Evolutionary conservation across 2,113 vertebrate genomes (phyloP).

Genomic region (Dryoscopus gambensis): DNA sequence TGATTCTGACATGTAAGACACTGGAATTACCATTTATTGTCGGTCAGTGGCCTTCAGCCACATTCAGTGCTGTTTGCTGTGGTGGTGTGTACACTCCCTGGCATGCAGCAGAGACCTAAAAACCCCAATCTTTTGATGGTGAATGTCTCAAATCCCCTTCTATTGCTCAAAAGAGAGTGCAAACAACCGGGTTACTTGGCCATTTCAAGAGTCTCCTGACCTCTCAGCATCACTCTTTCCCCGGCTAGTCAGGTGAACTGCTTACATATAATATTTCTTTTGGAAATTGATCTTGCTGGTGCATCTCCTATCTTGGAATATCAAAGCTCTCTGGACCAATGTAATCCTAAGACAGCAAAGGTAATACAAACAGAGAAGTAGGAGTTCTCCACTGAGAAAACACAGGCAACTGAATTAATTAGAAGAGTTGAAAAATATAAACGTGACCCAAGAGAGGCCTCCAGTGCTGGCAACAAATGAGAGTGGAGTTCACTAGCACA

Average conservation of each 20-base stretch:
- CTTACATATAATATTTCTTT: neutral
- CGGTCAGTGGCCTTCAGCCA: neutral
- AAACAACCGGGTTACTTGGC: neutral
- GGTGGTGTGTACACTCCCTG: neutral
- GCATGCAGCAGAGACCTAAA: neutral
- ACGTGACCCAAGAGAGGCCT: conserved; percentile 8
- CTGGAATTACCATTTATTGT: neutral
- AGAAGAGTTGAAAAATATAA: conserved; percentile 22
- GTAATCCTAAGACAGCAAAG: conserved; percentile 27
- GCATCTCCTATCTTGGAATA: neutral
- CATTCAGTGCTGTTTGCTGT: neutral
- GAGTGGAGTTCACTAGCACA: neutral
- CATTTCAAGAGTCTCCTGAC: neutral
- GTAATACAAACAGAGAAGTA: conserved; percentile 18
- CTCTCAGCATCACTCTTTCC: neutral
- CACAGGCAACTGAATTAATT: conserved; percentile 42
- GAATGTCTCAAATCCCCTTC: neutral
- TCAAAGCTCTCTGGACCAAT: conserved; percentile 1
- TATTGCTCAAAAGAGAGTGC: neutral
- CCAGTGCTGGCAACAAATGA: neutral
- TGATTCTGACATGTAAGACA: neutral
- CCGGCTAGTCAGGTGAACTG: neutral
- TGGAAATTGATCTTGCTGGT: conserved; percentile 8
- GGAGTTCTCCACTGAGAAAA: conserved; percentile 32
- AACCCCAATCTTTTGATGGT: neutral